Evolutionary conservation across 2,113 vertebrate genomes (phyloP).

Genomic region (Tachysurus vachellii): DNA sequence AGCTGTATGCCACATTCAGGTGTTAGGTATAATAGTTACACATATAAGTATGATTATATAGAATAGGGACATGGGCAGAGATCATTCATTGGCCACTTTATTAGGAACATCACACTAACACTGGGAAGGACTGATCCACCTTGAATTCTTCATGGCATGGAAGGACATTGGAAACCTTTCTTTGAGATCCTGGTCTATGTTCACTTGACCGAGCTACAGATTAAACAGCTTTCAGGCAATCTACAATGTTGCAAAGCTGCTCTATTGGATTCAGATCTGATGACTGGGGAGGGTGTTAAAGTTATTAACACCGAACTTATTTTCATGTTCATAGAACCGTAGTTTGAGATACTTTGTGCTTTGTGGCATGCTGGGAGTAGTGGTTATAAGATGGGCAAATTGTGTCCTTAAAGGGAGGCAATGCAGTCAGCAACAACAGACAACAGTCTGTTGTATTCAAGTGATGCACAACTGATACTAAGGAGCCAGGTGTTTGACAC

Average conservation of each 20-base stretch:
- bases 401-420: background rate
- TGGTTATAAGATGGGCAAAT: too few species aligned
- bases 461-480: background rate
- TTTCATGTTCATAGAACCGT: background rate
- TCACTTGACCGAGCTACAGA: too few species aligned
- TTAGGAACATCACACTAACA: background rate
- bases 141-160: background rate
- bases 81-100: background rate
- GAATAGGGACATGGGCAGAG: background rate
- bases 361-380: background rate
- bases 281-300: background rate
- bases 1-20: background rate
- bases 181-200: too few species aligned
- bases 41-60: background rate
- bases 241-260: background rate
- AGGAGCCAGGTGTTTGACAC: background rate
- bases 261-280: background rate
- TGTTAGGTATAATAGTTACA: background rate
- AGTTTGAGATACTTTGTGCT: too few species aligned
- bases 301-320: too few species aligned
- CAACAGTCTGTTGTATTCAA: background rate
- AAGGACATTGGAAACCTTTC: too few species aligned
- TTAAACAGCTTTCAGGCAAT: background rate
- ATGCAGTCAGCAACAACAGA: too few species aligned
- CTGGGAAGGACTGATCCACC: background rate